Percentiles rank a stretch among this genome's conserved stretches.
phyloP scores from a whole-genome alignment of 2,113 vertebrate genomes.

The Xiphorhynchus elegans region DNA sequence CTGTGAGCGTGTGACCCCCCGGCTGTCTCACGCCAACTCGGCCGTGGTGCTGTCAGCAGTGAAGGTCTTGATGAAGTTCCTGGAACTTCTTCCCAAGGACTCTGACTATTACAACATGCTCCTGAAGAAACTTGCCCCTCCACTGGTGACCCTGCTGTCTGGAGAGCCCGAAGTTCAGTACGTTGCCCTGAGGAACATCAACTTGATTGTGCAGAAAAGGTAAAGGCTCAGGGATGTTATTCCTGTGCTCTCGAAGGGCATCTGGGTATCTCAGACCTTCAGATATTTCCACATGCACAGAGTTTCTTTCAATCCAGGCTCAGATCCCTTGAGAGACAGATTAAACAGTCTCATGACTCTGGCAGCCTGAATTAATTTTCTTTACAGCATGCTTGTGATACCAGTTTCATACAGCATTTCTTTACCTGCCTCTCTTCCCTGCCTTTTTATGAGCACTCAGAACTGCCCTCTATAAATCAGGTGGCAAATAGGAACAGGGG shows the following conservation, averaged over 20 bases:
- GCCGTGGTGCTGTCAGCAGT: constrained; percentile 97
- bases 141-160: constrained; percentile 93
- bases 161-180: constrained; percentile 98
- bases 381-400: not conserved
- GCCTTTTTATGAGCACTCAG: not conserved
- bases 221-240: constrained; percentile 19
- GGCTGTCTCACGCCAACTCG: constrained; percentile 96
- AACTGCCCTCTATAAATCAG: not conserved
- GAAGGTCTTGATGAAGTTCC: constrained; percentile 98
- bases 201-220: constrained; percentile 98
- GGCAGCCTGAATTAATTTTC: not conserved
- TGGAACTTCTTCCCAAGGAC: constrained; percentile 96
- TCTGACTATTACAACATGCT: constrained; percentile 97
- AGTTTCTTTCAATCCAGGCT: not conserved
- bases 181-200: constrained; percentile 97
- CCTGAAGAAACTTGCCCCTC: constrained; percentile 96
- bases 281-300: not conserved
- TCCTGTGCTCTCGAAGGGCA: not conserved
- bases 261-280: not conserved
- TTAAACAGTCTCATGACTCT: not conserved
- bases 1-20: constrained; percentile 95
- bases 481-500: not conserved
- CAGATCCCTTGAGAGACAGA: not conserved
- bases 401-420: not conserved
- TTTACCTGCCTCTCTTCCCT: not conserved